Evolutionary conservation across 30 jellyfish, hydroid and myxozoan genomes (phyloP).

Genomic region (Mastigias papua): DNA sequence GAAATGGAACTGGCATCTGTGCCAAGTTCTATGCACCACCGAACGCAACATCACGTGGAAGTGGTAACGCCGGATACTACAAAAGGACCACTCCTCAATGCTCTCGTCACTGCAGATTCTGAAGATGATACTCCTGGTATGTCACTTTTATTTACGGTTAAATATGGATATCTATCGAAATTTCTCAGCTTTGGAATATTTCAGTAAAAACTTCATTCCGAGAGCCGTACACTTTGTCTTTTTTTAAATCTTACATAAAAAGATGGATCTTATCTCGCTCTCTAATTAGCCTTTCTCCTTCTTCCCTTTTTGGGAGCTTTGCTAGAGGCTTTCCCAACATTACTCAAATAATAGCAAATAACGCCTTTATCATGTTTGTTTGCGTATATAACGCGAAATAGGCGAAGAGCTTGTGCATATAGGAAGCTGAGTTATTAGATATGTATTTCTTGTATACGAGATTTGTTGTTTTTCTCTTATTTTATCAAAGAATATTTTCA

Average conservation of each 20-base stretch:
- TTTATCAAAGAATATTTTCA: not conserved
- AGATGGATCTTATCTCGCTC: no score
- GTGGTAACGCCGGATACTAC: slow-evolving; percentile 41
- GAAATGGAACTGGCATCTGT: slow-evolving; percentile 80
- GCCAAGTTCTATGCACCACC: slow-evolving; percentile 68
- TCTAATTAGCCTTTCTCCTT: no score
- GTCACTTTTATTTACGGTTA: not conserved
- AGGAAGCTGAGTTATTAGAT: not conserved
- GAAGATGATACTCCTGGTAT: not conserved
- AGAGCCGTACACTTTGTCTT: no score
- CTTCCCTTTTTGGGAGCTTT: no score
- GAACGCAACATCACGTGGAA: slow-evolving; percentile 22
- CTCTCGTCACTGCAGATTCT: slow-evolving; percentile 43
- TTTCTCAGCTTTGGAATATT: not conserved
- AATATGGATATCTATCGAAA: not conserved
- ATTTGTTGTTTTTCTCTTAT: not conserved
- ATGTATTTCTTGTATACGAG: not conserved
- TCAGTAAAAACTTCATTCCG: no score
- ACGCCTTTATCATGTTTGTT: no score
- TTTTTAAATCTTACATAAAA: no score
- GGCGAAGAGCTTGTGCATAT: no score
- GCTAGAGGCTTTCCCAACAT: no score
- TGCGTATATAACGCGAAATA: no score
- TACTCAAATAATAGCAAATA: no score
- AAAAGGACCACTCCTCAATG: slow-evolving; percentile 54